Base-by-base conservation (phyloP, 2,797 vertebrate genomes). In the Passerculus sandwichensis region DNA sequence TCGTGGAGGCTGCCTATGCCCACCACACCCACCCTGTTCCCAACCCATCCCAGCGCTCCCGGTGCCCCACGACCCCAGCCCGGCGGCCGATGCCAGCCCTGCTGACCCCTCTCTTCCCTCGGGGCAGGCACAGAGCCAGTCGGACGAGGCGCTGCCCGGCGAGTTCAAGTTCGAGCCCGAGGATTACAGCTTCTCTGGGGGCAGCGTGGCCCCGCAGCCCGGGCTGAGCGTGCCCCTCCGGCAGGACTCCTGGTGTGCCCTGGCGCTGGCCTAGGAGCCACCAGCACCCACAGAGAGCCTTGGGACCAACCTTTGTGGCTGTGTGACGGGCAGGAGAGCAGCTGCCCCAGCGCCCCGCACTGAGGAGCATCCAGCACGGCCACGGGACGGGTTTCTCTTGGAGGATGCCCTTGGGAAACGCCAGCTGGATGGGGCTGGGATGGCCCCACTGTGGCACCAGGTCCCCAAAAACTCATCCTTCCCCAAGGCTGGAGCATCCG, bases 121-220 rank as follows among this genome's bases (percentile, higher is more conserved):
- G 0, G 16, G 44, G 25, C 94, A 98, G 98, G 93, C 94, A 3
- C 94, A 97, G 44, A 91, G 98, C 79, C 99, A 98, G 78, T 71
- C 97, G 3, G 98, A 98, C 10, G 98, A 98, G 44, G 42, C 85
- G 2, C 90, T 98, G 75, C 96, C 93, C 10, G 40, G 98, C 90
- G 98, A 99, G 92, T 98, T 99, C 97, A 99, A 99, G 96, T 99
- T 98, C 0, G 97, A 98, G 15, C 96, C 97, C 0, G 99, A 99
- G 97, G 99, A 99, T 82, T 99, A 98, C 88, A 92, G 97, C 53
- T 99, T 99, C 94, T 97, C 98, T 4, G 93, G 98, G 0, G 72
- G 96, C 12, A 95, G 98, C 90, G 97, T 99, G 96, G 96, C 98
- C 51, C 96, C 98, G 1, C 99, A 99, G 87, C 98, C 98, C 0